phyloP scores from a whole-genome alignment of 2,113 vertebrate species.

The Seriola dumerili region DNA sequence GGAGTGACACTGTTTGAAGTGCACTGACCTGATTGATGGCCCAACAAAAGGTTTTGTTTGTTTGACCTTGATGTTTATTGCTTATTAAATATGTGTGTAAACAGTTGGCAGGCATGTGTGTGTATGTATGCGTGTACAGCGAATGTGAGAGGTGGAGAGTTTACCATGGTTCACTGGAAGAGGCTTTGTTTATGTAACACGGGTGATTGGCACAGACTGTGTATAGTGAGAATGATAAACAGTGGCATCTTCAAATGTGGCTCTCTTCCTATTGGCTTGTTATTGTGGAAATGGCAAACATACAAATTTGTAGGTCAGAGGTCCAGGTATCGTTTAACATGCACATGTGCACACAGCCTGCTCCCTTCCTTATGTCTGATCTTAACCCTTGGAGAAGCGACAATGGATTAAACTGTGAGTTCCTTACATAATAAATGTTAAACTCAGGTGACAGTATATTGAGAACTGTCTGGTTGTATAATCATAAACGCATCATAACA shows the following conservation, averaged over 20 bases:
- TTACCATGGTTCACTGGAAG: slow-evolving; percentile 10
- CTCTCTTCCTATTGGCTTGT: slow-evolving; percentile 9
- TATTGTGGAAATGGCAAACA: slow-evolving; percentile 23
- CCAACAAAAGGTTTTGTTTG: slow-evolving; percentile 56
- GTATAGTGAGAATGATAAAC: slow-evolving; percentile 17
- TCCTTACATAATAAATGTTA: neutral
- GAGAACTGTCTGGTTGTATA: neutral
- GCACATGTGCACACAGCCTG: neutral
- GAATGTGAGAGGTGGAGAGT: slow-evolving; percentile 8
- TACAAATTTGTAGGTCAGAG: slow-evolving; percentile 36
- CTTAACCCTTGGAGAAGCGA: neutral
- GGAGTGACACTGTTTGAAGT: slow-evolving; percentile 22
- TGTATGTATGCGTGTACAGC: neutral
- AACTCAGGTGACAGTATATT: neutral
- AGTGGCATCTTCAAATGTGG: slow-evolving; percentile 9
- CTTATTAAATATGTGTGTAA: slow-evolving; percentile 46
- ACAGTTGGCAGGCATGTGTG: slow-evolving; percentile 46
- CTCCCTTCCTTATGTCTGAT: neutral
- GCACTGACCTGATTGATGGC: slow-evolving; percentile 29
- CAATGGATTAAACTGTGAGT: neutral
- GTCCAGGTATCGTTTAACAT: slow-evolving; percentile 16
- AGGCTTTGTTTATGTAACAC: slow-evolving; percentile 35
- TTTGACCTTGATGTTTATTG: slow-evolving; percentile 54
- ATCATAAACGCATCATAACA: neutral
- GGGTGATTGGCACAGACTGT: slow-evolving; percentile 14